Evolutionary conservation across 2,888 invertebrate genomes (phyloP).

Genomic region (Salticus scenicus): DNA sequence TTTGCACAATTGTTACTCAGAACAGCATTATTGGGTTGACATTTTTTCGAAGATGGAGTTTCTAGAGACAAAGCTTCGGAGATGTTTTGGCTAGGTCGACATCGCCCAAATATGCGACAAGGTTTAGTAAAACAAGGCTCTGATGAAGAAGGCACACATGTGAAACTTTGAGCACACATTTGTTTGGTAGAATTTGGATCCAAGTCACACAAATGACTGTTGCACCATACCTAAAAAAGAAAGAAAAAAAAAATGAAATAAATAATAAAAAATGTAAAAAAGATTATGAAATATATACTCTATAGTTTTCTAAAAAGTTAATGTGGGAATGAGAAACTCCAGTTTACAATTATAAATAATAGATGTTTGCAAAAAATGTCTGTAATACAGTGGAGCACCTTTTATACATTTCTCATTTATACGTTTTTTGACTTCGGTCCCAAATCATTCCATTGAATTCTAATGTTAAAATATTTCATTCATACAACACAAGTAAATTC

Average conservation of each 20-base stretch:
- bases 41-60: conserved; percentile 79
- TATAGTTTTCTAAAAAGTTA: background rate
- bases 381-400: too few relatives aligned
- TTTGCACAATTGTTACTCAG: conserved; percentile 86
- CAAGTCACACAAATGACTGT: conserved; percentile 81
- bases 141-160: conserved; percentile 87
- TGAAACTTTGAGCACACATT: conserved; percentile 78
- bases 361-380: too few relatives aligned
- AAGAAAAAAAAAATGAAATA: background rate
- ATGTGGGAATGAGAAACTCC: too few relatives aligned
- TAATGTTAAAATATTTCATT: too few relatives aligned
- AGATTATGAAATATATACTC: background rate
- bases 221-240: conserved; percentile 84
- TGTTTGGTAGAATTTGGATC: conserved; percentile 75
- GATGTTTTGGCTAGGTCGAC: conserved; percentile 81
- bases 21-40: conserved; percentile 87
- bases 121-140: conserved; percentile 87
- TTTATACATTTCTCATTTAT: too few relatives aligned
- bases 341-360: too few relatives aligned
- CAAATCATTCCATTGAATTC: too few relatives aligned
- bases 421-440: too few relatives aligned
- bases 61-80: conserved; percentile 87
- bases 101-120: conserved; percentile 89
- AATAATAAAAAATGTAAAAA: background rate
- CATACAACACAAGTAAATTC: too few relatives aligned